These are phyloP conservation scores for Carassius carassius DNA, from an alignment of 2,113 vertebrate species.

Conservation along the genomic window DNA sequence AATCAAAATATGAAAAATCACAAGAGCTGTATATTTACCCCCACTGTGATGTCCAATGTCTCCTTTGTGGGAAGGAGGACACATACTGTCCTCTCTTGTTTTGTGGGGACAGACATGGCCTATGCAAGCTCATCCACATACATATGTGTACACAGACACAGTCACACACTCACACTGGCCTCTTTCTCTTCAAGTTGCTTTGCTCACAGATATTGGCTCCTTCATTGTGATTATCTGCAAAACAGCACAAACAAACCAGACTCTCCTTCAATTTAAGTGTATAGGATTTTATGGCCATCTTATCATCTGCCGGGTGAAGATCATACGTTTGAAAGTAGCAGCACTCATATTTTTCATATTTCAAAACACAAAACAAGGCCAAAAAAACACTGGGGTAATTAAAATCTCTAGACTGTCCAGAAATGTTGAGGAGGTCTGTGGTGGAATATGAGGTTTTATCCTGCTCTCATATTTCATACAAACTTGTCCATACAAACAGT, in stretches of 20 bases:
- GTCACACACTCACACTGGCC: not conserved
- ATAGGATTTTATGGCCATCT: not conserved
- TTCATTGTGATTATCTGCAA: constrained; percentile 34
- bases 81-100: constrained; percentile 78
- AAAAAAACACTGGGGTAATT: not conserved
- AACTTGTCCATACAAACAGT: not conserved
- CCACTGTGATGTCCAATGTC: constrained; percentile 78
- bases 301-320: not conserved
- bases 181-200: not conserved
- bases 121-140: constrained; percentile 7
- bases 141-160: not conserved
- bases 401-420: not conserved
- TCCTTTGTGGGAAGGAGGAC: constrained; percentile 84
- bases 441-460: not conserved
- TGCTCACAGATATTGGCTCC: not conserved
- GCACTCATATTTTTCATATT: not conserved
- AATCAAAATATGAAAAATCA: not conserved
- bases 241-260: constrained; percentile 21
- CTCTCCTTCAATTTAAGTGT: not conserved
- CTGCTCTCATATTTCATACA: not conserved
- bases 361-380: not conserved
- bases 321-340: not conserved
- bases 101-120: constrained; percentile 71
- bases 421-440: not conserved
- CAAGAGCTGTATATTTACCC: constrained; percentile 71